Evolutionary conservation across 2,797 vertebrate species (phyloP).

Genomic region (Hoplostethus atlanticus): DNA sequence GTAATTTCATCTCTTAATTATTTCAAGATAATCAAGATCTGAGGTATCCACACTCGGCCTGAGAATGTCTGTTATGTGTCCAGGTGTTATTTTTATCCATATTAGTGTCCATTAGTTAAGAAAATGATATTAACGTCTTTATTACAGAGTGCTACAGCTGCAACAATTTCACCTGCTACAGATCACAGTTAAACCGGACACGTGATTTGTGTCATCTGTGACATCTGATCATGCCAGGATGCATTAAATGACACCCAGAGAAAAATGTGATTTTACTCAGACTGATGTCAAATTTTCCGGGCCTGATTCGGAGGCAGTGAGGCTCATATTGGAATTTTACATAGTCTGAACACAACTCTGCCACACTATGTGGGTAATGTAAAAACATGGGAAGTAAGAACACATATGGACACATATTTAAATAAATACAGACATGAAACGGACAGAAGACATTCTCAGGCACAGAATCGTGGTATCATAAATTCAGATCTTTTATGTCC

Average conservation of each 20-base stretch:
- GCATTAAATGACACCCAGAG: neutral
- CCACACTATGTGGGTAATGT: neutral
- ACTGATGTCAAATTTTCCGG: neutral
- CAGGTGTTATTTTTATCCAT: neutral
- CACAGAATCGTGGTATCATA: neutral
- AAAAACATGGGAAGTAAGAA: neutral
- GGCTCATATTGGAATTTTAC: neutral
- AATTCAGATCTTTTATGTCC: neutral
- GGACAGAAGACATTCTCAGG: neutral
- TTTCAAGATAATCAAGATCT: neutral
- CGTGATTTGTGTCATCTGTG: conserved; percentile 4
- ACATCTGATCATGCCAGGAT: neutral
- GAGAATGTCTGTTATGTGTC: neutral
- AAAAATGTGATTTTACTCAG: neutral
- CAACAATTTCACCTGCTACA: conserved; percentile 1
- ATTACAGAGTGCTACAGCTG: no score
- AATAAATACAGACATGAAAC: neutral
- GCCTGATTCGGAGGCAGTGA: neutral
- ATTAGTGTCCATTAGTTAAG: neutral
- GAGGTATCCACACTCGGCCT: neutral
- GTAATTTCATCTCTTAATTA: neutral
- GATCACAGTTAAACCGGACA: neutral
- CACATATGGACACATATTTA: neutral
- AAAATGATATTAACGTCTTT: conserved; percentile 2
- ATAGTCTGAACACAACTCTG: neutral